These are phyloP conservation scores for Sesia bembeciformis DNA, from an alignment of 2,888 invertebrate genomes.

Conservation along the genomic window DNA sequence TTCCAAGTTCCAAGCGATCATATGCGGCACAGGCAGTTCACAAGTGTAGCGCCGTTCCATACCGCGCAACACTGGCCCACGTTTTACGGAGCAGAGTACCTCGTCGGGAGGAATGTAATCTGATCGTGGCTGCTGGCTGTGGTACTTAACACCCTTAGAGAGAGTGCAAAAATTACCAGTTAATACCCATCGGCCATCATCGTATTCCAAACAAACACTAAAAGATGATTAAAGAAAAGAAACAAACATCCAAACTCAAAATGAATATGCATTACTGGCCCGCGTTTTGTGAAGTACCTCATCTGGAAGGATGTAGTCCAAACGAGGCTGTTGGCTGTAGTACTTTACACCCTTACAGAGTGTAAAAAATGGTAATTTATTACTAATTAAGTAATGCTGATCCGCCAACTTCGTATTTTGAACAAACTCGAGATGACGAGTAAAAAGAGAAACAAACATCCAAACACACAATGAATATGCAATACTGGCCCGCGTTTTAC, in stretches of 20 bases:
- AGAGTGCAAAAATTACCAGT: not conserved
- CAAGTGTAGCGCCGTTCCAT: conserved; percentile 19
- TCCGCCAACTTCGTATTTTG: too few relatives aligned
- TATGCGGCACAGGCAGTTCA: conserved; percentile 30
- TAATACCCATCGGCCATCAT: too few relatives aligned
- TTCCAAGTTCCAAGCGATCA: conserved; percentile 34
- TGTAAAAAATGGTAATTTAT: too few relatives aligned
- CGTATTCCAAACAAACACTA: not conserved
- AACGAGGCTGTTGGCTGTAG: conserved; percentile 29
- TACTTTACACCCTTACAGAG: conserved; percentile 28
- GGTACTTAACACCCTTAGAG: conserved; percentile 32
- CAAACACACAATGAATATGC: not conserved
- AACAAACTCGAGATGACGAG: too few relatives aligned
- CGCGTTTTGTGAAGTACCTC: conserved; percentile 17
- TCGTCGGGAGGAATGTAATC: conserved; percentile 30
- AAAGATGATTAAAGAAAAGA: not conserved
- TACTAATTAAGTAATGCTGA: too few relatives aligned
- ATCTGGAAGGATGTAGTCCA: conserved; percentile 31
- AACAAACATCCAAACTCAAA: too few relatives aligned
- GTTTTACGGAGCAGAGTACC: conserved; percentile 17
- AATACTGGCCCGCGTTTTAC: conserved; percentile 29
- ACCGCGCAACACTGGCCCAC: conserved; percentile 28
- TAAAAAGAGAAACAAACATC: too few relatives aligned
- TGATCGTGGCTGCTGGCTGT: conserved; percentile 30
- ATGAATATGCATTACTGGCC: conserved; percentile 21